Base-by-base conservation (phyloP, 2,113 vertebrate species). In the Acrocephalus kingi region DNA sequence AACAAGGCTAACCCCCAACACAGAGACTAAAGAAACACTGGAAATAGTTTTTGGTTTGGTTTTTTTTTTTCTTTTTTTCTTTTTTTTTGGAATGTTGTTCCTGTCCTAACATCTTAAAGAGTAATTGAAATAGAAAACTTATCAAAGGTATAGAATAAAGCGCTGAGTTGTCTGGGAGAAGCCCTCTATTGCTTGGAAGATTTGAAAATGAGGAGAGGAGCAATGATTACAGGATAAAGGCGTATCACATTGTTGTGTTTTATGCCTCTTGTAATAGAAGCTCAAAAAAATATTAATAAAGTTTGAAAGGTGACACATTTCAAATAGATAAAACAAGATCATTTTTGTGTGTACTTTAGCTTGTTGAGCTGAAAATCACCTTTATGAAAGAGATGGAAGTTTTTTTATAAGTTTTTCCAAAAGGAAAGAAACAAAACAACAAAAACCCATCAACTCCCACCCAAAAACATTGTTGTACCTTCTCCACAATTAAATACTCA, bases 241-340 rank as follows among this genome's bases (percentile, higher is more conserved):
- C 23, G 22, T 67, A 58, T 58, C 48, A 24, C 1, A 0, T 61
- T 43, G 9, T 56, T 0, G 0, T 52, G 24, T 82, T 85, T 82
- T 69, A 55, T 67, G 22, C 25, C 17, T 81, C 46, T 78, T 10
- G 1, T 41, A 68, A 41, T 68, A 63, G 49, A 74, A 82, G 56
- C 62, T 94, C 11, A 35, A 49, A 39, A 89, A 79, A 83, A 55
- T 51, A 37, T 22, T 56, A 49, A 51, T 64, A 11, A 81, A 56
- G 28, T 84, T 66, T 67, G 13, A 55, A 88, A 72, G 56, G 28
- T 67, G 23, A 39, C 45, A 35, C 49, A 64, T 74, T 90, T 78
- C 33, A 88, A 49, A 54, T 16, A 54, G 48, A 46, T 88, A 59
- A 90, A 89, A 58, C 7, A 9, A 75, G 24, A 52, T 69, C 3